Conservation (phyloP, 2,888 invertebrate species). For the Calameuta idolon region DNA sequence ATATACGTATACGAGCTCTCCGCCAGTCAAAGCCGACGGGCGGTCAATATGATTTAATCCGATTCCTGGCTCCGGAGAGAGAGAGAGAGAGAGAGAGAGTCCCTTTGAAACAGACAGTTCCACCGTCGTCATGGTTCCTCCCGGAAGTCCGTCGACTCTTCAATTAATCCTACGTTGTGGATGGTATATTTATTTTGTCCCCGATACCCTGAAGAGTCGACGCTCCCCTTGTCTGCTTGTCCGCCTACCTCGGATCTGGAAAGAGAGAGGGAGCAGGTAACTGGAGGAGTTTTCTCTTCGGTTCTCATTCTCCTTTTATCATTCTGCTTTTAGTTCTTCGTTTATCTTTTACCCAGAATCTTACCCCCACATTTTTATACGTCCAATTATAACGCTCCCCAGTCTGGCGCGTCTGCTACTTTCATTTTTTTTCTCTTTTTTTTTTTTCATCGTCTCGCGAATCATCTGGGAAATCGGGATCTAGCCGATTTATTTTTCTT, state of each 20-base stretch:
- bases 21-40: background rate
- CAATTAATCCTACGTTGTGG: background rate
- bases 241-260: background rate
- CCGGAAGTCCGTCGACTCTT: background rate
- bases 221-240: background rate
- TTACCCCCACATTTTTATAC: background rate
- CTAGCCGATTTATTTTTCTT: background rate
- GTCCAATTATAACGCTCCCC: background rate
- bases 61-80: background rate
- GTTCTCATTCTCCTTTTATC: background rate
- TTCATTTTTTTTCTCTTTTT: too few species aligned
- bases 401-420: background rate
- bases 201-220: background rate
- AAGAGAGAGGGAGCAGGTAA: background rate
- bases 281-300: background rate
- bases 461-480: background rate
- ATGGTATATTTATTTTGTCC: background rate
- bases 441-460: background rate
- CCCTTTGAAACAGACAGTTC: background rate
- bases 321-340: background rate
- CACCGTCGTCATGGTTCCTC: background rate
- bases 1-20: background rate
- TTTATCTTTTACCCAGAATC: background rate
- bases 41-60: background rate
- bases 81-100: background rate